Evolutionary conservation across 2,888 invertebrate species (phyloP).

Genomic region (Stenurella melanura): DNA sequence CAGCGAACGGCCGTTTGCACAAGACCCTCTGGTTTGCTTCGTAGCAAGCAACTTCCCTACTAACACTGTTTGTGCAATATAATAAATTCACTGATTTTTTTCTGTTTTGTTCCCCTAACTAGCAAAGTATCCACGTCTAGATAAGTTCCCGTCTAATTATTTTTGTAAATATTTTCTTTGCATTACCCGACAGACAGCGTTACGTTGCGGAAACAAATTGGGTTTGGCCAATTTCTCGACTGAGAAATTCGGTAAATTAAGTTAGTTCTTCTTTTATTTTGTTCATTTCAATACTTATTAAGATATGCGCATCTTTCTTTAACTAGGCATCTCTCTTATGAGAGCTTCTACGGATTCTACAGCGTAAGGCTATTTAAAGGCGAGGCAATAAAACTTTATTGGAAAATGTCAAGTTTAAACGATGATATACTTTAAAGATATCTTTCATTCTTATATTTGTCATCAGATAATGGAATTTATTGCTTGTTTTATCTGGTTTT

Average conservation of each 20-base stretch:
- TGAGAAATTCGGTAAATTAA: constrained; percentile 38
- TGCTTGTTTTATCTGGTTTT: not conserved
- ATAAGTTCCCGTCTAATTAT: constrained; percentile 48
- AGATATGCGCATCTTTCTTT: not conserved
- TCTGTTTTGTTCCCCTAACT: constrained; percentile 25
- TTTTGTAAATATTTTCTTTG: constrained; percentile 42
- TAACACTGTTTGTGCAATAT: constrained; percentile 4
- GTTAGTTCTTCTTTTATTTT: constrained; percentile 34
- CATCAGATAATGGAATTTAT: not conserved
- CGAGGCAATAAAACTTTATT: not conserved
- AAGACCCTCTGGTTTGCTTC: constrained; percentile 12
- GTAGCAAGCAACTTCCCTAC: constrained; percentile 1
- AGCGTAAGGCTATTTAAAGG: not conserved
- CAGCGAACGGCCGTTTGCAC: constrained; percentile 5
- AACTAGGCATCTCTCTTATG: not conserved
- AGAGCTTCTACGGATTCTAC: not conserved
- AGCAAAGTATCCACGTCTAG: constrained; percentile 27
- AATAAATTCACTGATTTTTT: constrained; percentile 24
- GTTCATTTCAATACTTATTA: constrained; percentile 25
- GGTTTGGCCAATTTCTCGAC: constrained; percentile 30
- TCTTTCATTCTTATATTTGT: not conserved
- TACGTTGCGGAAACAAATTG: constrained; percentile 32
- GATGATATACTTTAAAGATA: not conserved
- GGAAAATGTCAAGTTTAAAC: not conserved
- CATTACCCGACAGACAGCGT: constrained; percentile 28